Evolutionary conservation across 37 sponge, comb jelly and placozoan genomes (phyloP).

Genomic region (Bolinopsis microptera): DNA sequence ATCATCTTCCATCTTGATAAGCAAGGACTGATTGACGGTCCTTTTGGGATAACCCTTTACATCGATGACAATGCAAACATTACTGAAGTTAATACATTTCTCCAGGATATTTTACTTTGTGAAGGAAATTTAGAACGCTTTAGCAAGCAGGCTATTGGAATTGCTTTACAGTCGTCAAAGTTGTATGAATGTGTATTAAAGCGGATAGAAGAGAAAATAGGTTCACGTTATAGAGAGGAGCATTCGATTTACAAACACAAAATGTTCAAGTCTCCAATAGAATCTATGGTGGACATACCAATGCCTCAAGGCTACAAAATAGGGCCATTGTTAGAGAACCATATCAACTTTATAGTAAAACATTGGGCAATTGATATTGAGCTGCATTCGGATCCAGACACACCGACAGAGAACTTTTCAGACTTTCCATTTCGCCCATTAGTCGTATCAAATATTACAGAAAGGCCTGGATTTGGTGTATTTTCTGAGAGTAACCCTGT

Average conservation of each 20-base stretch:
- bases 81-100: neutral
- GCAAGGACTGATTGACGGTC: neutral
- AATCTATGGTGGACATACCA: neutral
- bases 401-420: neutral
- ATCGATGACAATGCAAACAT: neutral
- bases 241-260: neutral
- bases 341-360: neutral
- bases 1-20: neutral
- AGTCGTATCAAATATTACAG: neutral
- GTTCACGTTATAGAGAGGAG: neutral
- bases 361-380: neutral
- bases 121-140: neutral
- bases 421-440: neutral
- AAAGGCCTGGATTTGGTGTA: neutral
- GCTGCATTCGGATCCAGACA: neutral
- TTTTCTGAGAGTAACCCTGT: neutral
- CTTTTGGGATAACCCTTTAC: neutral
- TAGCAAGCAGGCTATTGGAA: neutral
- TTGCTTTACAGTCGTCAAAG: neutral
- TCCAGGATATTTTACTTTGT: neutral
- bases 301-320: neutral
- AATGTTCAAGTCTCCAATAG: neutral
- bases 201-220: neutral
- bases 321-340: neutral
- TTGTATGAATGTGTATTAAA: neutral